These are phyloP conservation scores for Drosophila tripunctata DNA, from an alignment of 2,888 invertebrate species.

Conservation along the genomic window DNA sequence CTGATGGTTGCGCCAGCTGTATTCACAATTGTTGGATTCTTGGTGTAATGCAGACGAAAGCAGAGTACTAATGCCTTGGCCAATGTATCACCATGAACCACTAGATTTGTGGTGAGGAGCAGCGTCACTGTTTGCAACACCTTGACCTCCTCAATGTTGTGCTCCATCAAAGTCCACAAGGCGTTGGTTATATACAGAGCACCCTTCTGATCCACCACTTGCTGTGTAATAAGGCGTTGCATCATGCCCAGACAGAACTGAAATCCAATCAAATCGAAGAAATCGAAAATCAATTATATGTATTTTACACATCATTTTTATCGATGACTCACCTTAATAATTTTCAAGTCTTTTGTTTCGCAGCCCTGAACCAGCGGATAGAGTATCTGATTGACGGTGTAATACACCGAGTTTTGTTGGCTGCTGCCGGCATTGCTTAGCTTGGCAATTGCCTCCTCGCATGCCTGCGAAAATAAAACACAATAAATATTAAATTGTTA, in stretches of 20 bases:
- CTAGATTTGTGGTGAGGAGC: constrained; percentile 96
- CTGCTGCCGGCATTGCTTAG: constrained; percentile 90
- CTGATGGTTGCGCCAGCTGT: constrained; percentile 99
- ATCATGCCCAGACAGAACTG: constrained; percentile 97
- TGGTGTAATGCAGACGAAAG: constrained; percentile 97
- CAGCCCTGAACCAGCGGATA: constrained; percentile 98
- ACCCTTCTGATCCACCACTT: constrained; percentile 95
- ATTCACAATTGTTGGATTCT: constrained; percentile 97
- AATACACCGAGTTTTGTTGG: constrained; percentile 92
- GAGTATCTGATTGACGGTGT: constrained; percentile 96
- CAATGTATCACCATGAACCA: constrained; percentile 96
- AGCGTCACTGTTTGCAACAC: constrained; percentile 97
- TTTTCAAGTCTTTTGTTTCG: constrained; percentile 97
- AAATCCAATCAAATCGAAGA: too few species aligned
- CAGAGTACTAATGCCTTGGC: constrained; percentile 97
- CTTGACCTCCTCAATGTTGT: constrained; percentile 97
- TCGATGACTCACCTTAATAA: constrained; percentile 90
- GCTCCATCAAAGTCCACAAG: constrained; percentile 96
- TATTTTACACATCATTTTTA: not conserved
- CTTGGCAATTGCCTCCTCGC: constrained; percentile 97
- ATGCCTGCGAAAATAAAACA: constrained; percentile 90
- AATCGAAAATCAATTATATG: too few species aligned
- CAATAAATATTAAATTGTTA: constrained; percentile 2
- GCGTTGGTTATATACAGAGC: constrained; percentile 97
- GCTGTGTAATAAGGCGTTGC: constrained; percentile 96